These are phyloP conservation scores for Phengaris arion DNA, from an alignment of 2,888 invertebrate genomes.

Conservation along the genomic window DNA sequence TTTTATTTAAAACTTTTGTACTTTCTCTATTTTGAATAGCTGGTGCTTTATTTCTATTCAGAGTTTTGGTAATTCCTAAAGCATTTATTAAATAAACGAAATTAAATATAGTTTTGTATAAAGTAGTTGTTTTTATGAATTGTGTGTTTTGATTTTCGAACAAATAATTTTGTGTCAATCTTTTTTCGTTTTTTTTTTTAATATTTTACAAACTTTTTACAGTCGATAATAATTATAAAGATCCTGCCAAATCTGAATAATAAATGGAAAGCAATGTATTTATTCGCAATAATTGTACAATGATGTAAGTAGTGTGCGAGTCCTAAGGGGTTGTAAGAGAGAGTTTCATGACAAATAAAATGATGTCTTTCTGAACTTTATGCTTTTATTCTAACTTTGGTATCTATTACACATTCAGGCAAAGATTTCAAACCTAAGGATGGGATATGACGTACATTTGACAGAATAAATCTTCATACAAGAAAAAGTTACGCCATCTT, in stretches of 20 bases:
- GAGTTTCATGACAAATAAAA: slow-evolving; percentile 65
- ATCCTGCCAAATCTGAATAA: slow-evolving; percentile 25
- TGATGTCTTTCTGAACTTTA: slow-evolving; percentile 67
- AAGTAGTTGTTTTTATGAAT: slow-evolving; percentile 21
- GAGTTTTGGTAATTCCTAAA: slow-evolving; percentile 57
- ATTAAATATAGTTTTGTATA: slow-evolving; percentile 28
- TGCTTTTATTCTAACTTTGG: slow-evolving; percentile 45
- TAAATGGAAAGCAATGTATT: slow-evolving; percentile 60
- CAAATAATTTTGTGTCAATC: neutral
- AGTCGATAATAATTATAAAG: slow-evolving; percentile 16
- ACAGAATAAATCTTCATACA: too few species aligned
- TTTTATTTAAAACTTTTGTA: slow-evolving; percentile 23
- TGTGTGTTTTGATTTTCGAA: slow-evolving; percentile 26
- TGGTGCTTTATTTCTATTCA: slow-evolving; percentile 38
- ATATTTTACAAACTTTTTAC: slow-evolving; percentile 19
- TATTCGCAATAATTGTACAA: slow-evolving; percentile 75
- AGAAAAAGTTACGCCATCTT: too few species aligned
- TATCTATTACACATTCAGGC: too few species aligned
- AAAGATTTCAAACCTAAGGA: too few species aligned
- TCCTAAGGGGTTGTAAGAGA: slow-evolving; percentile 63
- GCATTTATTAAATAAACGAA: slow-evolving; percentile 54
- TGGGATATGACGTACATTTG: too few species aligned
- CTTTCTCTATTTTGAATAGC: slow-evolving; percentile 9
- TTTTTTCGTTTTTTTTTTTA: slow-evolving; percentile 1
- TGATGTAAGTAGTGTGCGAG: slow-evolving; percentile 61